Evolutionary conservation across 2,888 invertebrate genomes (phyloP).

Genomic region (Apomyelois bistriatella): DNA sequence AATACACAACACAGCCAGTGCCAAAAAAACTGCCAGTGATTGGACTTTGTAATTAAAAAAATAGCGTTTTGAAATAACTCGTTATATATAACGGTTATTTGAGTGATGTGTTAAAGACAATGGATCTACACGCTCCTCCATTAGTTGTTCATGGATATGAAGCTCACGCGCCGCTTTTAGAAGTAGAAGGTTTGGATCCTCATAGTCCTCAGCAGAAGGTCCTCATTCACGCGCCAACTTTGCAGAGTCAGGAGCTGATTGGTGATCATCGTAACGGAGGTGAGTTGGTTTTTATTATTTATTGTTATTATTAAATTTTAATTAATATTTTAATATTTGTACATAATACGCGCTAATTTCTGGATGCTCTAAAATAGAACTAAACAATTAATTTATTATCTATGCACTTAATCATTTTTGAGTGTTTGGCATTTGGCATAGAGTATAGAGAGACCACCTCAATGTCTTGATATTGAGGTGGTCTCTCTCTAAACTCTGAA

Average conservation of each 20-base stretch:
- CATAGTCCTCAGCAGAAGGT: slow-evolving; percentile 75
- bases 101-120: slow-evolving; percentile 24
- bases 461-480: no score
- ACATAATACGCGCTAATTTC: no score
- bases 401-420: no score
- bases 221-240: slow-evolving; percentile 65
- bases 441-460: no score
- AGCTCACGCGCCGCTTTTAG: slow-evolving; percentile 68
- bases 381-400: no score
- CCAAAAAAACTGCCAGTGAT: background rate
- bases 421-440: no score
- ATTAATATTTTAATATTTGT: no score
- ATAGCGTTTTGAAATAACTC: background rate
- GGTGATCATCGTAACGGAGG: slow-evolving; percentile 72
- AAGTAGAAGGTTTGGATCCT: slow-evolving; percentile 70
- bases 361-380: no score
- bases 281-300: slow-evolving; percentile 33
- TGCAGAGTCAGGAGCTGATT: slow-evolving; percentile 69
- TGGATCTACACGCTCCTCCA: slow-evolving; percentile 73
- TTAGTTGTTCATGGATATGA: slow-evolving; percentile 71
- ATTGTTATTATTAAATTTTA: background rate
- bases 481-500: no score
- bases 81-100: slow-evolving; percentile 4
- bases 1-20: background rate
- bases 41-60: slow-evolving; percentile 1